These are phyloP conservation scores for Drosophila rubida DNA, from an alignment of 2,888 invertebrate genomes.

Conservation along the genomic window DNA sequence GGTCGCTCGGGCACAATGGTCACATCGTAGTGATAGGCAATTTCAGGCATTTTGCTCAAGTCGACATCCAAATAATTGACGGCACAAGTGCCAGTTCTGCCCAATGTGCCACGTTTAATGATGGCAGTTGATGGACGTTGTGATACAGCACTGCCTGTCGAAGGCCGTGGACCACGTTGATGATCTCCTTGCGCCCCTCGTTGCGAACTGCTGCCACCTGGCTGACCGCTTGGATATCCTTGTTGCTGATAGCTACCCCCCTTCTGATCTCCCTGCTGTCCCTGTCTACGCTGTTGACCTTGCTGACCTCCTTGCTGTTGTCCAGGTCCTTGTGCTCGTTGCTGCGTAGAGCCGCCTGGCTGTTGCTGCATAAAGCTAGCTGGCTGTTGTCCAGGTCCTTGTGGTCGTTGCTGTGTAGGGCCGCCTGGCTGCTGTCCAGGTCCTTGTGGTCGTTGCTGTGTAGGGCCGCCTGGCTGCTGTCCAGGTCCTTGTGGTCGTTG, in stretches of 20 bases:
- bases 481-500: conserved; percentile 16
- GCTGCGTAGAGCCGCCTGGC: no score
- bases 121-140: conserved; percentile 23
- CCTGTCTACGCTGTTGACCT: no score
- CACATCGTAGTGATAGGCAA: conserved; percentile 93
- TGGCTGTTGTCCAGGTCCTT: no score
- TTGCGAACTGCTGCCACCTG: no score
- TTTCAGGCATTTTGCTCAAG: conserved; percentile 85
- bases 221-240: no score
- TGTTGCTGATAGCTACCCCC: conserved; percentile 7
- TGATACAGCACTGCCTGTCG: conserved; percentile 3
- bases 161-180: conserved; percentile 2
- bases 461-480: no score
- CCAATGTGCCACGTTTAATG: conserved; percentile 81
- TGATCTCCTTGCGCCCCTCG: conserved; percentile 6
- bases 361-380: no score
- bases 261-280: background rate
- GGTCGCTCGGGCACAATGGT: conserved; percentile 89
- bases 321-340: no score
- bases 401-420: no score
- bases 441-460: no score
- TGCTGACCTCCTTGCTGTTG: no score
- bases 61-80: conserved; percentile 89
- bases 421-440: no score
- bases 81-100: conserved; percentile 85